phyloP scores from a whole-genome alignment of 2,113 vertebrate species.

The Colinus virginianus region DNA sequence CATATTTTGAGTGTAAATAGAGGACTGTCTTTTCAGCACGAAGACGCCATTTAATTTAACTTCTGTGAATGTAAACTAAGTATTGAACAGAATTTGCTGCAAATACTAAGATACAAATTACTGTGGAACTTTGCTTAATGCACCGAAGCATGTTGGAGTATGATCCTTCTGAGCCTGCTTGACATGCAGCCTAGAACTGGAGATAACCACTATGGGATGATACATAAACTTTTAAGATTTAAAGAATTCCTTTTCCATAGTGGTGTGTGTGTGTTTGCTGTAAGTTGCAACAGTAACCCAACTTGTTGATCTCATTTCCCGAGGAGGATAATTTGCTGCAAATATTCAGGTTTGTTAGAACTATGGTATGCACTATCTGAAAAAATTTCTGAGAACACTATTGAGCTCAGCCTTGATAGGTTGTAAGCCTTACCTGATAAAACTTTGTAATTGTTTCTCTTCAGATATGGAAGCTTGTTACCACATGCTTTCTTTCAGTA shows the following conservation, averaged over 20 bases:
- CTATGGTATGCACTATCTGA: background rate
- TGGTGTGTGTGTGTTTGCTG: background rate
- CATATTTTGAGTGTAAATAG: background rate
- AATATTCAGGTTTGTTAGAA: background rate
- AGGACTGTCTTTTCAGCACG: background rate
- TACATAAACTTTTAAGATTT: background rate
- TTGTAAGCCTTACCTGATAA: background rate
- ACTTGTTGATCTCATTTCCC: background rate
- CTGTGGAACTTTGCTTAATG: background rate
- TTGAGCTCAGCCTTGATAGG: background rate
- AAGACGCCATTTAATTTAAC: background rate
- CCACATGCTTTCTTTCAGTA: background rate
- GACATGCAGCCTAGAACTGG: background rate
- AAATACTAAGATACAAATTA: background rate
- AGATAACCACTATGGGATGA: no score
- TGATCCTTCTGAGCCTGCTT: background rate
- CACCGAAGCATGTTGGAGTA: background rate
- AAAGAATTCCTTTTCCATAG: background rate
- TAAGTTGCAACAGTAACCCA: background rate
- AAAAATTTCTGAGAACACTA: background rate
- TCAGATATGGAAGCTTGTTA: accelerated
- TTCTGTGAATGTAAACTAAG: background rate
- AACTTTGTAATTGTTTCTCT: background rate
- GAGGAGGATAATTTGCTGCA: background rate
- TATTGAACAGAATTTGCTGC: background rate